phyloP scores from a whole-genome alignment of 2,888 invertebrate genomes.

The Cheilosia soror region DNA sequence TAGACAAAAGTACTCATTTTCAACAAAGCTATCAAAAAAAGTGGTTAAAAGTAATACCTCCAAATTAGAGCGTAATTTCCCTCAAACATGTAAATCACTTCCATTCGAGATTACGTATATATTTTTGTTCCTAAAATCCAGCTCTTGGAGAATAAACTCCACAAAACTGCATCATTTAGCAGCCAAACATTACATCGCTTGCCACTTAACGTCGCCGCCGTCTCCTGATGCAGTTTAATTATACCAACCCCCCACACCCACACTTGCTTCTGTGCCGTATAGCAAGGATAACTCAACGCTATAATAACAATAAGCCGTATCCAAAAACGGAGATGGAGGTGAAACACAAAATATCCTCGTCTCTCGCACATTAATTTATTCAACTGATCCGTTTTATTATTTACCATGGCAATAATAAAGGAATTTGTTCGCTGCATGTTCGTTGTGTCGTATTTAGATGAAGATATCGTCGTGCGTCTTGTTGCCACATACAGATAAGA shows the following conservation, averaged over 20 bases:
- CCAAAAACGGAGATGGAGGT: slow-evolving; percentile 25
- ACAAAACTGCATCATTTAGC: neutral
- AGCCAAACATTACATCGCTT: slow-evolving; percentile 7
- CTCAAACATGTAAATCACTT: slow-evolving; percentile 2
- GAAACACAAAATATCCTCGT: slow-evolving; percentile 44
- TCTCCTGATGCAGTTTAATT: slow-evolving; percentile 34
- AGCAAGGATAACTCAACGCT: slow-evolving; percentile 51
- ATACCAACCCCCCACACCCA: slow-evolving; percentile 4
- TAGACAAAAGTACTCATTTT: neutral
- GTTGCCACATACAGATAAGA: slow-evolving; percentile 22
- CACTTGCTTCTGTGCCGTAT: neutral
- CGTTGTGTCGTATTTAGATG: neutral
- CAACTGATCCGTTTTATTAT: slow-evolving; percentile 61
- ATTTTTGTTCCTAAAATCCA: neutral
- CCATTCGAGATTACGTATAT: slow-evolving; percentile 6
- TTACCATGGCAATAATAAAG: slow-evolving; percentile 38
- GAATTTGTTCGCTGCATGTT: slow-evolving; percentile 20
- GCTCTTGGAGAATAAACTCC: neutral
- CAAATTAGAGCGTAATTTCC: slow-evolving; percentile 19
- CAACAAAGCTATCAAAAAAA: neutral
- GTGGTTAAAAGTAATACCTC: neutral
- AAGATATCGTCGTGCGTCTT: too few relatives aligned
- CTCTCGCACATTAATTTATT: slow-evolving; percentile 49
- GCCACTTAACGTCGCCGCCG: slow-evolving; percentile 1
- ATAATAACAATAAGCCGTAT: slow-evolving; percentile 53